Conservation (phyloP, 2,113 vertebrate species). For the Athene noctua region DNA sequence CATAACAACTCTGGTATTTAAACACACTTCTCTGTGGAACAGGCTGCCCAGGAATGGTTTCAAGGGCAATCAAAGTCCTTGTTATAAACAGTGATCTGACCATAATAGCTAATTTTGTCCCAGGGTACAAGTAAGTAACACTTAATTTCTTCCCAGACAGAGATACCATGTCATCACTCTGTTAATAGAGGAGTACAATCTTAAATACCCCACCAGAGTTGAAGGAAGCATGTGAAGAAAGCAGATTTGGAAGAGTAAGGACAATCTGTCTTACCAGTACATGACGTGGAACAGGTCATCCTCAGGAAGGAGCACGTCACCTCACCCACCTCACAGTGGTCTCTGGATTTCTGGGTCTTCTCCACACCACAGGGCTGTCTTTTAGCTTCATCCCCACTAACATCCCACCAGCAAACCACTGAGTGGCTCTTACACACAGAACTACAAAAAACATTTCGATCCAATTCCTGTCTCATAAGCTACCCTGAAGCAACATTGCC, state of each 20-base stretch:
- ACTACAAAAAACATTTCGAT: background rate
- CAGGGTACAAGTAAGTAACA: background rate
- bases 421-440: background rate
- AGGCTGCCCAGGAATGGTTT: rapidly evolving
- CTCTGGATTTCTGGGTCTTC: too few relatives aligned
- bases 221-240: rapidly evolving
- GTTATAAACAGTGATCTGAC: too few relatives aligned
- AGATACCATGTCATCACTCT: rapidly evolving
- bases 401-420: background rate
- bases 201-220: too few relatives aligned
- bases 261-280: background rate
- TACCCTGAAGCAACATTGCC: background rate
- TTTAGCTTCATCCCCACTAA: background rate
- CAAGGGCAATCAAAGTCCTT: too few relatives aligned
- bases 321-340: rapidly evolving
- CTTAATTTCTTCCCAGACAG: background rate
- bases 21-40: background rate
- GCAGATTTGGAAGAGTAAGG: background rate
- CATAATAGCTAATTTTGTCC: background rate
- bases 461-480: background rate
- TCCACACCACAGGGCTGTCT: too few relatives aligned
- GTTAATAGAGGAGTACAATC: rapidly evolving
- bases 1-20: too few relatives aligned
- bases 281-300: rapidly evolving
- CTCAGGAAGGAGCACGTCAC: background rate